Percentiles rank a stretch among this genome's conserved stretches.
Conservation (phyloP, 2,113 vertebrate genomes). For the Daubentonia madagascariensis region DNA sequence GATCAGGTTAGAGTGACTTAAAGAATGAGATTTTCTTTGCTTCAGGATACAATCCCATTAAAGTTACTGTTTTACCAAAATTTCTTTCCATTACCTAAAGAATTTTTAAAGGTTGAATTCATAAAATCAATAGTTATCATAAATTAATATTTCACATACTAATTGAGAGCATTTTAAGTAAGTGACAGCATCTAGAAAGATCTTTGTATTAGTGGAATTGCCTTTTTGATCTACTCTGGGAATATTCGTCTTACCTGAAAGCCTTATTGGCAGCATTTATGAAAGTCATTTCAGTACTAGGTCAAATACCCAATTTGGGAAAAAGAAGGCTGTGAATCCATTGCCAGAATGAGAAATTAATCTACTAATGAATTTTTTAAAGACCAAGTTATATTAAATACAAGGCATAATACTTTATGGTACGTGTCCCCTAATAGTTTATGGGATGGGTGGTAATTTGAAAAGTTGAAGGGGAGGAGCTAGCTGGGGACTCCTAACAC, state of each 20-base stretch:
- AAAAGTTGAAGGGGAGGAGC: conserved; percentile 36
- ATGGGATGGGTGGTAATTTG: conserved; percentile 48
- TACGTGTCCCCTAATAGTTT: conserved; percentile 4
- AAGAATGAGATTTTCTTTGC: conserved; percentile 39
- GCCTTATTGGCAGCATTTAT: conserved; percentile 66
- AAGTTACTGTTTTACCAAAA: conserved; percentile 45
- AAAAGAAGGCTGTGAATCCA: conserved; percentile 31
- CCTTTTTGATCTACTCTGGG: conserved; percentile 65
- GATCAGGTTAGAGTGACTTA: neutral
- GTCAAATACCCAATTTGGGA: conserved; percentile 58
- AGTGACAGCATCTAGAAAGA: conserved; percentile 56
- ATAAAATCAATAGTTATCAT: conserved; percentile 60
- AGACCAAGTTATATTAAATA: conserved; percentile 49
- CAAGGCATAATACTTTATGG: conserved; percentile 49
- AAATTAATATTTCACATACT: conserved; percentile 61
- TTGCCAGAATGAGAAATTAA: conserved; percentile 66
- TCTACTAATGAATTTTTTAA: conserved; percentile 57
- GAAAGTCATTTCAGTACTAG: conserved; percentile 53
- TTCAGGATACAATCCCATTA: conserved; percentile 26
- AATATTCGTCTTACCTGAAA: conserved; percentile 65
- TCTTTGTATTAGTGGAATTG: conserved; percentile 67
- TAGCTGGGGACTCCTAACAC: neutral
- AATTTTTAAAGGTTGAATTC: conserved; percentile 47
- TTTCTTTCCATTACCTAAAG: conserved; percentile 42
- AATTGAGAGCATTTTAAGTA: conserved; percentile 71